These are phyloP conservation scores for Suncus etruscus DNA, from an alignment of 2,113 vertebrate species.

Conservation along the genomic window DNA sequence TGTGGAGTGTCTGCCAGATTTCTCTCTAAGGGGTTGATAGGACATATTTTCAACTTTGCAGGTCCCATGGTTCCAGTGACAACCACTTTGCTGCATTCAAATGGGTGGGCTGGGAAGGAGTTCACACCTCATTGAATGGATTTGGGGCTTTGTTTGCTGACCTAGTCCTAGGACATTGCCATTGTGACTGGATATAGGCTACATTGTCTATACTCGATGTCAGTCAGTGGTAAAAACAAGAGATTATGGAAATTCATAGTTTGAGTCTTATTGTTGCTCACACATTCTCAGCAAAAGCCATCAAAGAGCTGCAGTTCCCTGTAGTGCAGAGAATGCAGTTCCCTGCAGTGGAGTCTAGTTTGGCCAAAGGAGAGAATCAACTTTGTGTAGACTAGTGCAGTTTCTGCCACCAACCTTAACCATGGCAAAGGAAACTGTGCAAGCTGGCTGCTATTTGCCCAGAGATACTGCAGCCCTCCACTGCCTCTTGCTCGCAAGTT, in stretches of 20 bases:
- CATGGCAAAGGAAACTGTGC: neutral
- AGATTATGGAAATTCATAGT: neutral
- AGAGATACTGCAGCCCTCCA: neutral
- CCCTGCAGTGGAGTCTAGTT: neutral
- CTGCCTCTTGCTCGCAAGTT: fast-evolving
- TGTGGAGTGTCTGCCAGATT: neutral
- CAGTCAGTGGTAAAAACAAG: neutral
- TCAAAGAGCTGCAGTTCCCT: neutral
- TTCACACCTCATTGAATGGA: neutral
- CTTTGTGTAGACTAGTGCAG: neutral
- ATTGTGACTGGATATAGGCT: too few species aligned
- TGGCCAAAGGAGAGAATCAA: neutral
- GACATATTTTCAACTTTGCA: neutral
- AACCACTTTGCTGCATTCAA: neutral
- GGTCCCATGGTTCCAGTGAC: neutral
- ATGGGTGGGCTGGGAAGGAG: neutral
- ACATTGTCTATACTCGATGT: neutral
- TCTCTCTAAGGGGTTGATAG: neutral
- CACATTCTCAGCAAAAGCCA: neutral
- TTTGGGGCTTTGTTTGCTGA: neutral
- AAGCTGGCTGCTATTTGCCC: neutral
- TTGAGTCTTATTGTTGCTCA: neutral
- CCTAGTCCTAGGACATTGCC: neutral
- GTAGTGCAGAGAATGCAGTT: neutral
- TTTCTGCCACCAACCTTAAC: neutral